Base-by-base conservation (phyloP, 2,888 invertebrate genomes). In the Odontocerum albicorne region DNA sequence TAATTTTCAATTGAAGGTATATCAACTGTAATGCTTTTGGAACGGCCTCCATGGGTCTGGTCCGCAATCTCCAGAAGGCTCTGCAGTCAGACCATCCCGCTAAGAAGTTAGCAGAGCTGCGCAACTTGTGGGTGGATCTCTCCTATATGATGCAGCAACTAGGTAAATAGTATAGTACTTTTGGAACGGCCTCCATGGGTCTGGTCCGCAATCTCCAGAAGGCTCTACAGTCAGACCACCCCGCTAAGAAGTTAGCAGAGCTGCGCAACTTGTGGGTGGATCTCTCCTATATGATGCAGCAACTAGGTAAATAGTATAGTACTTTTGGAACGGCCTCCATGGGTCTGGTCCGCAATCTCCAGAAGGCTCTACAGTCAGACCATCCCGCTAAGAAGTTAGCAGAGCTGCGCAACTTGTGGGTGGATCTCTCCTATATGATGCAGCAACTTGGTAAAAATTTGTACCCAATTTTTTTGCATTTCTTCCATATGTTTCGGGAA, bases 71-170 rank as follows among this genome's bases (percentile, higher is more conserved):
- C 17, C 81, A 84, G 64, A 77, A 77, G 43, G 85, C 86, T 1
- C 65, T 88, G n/a, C 76, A 82, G 56, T 78, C 80, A 1, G 77
- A 82, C 4, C 81, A 86, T 62, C 83, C 87, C 0, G 83, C 86
- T 1, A 70, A 80, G 56, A 82, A 83, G 63, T 69, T 88, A 21
- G 84, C 84, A 0, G 84, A 86, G 66, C 86, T 83, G 67, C 77
- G 87, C 10, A 84, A 86, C 66, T 71, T 85, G 15, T 84, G 85
- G 86, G 85, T 87, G 1, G 87, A 88, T 64, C 70, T 88, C 17
- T 87, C 87, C 2, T 86, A 87, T 62, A 86, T 87, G 85, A 87
- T 87, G 87, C 87, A 88, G 66, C 87, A 88, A 66, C 70, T 87
- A 63, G 87, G 86, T 72, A 73, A 58, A 32, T 39, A n/a, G n/a